These are phyloP conservation scores for Sander lucioperca DNA, from an alignment of 2,113 vertebrate genomes.

Conservation along the genomic window DNA sequence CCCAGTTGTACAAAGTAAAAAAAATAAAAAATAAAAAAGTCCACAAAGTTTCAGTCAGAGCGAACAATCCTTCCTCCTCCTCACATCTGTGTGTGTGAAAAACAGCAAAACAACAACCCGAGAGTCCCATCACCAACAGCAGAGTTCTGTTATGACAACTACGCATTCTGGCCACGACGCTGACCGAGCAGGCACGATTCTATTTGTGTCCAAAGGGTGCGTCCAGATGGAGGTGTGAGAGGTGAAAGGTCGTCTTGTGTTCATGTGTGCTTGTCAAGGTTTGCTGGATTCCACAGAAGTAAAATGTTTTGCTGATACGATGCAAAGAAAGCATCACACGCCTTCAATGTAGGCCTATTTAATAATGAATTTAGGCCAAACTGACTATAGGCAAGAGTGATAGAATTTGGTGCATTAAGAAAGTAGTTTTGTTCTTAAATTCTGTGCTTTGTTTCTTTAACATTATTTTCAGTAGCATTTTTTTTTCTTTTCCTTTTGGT, in stretches of 20 bases:
- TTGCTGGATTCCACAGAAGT: neutral
- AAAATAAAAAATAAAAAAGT: neutral
- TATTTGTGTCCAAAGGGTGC: slow-evolving; percentile 13
- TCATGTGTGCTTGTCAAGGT: neutral
- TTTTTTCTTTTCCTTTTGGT: neutral
- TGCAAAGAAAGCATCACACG: neutral
- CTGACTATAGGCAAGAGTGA: too few relatives aligned
- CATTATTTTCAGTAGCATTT: neutral
- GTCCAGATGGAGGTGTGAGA: slow-evolving; percentile 36
- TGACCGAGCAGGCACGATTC: neutral
- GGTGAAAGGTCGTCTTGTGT: slow-evolving; percentile 20
- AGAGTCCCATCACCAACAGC: slow-evolving; percentile 28
- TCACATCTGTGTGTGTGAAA: slow-evolving; percentile 42
- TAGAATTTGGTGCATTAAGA: too few relatives aligned
- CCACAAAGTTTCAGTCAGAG: neutral
- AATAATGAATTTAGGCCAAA: too few relatives aligned
- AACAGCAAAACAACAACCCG: slow-evolving; percentile 8
- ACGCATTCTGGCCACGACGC: neutral
- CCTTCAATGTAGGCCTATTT: neutral
- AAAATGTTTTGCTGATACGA: neutral
- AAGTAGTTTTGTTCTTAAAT: neutral
- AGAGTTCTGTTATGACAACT: slow-evolving; percentile 20
- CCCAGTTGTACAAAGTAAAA: slow-evolving; percentile 1
- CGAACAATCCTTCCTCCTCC: slow-evolving; percentile 30
- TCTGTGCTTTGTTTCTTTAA: neutral